These are phyloP conservation scores for Panorpa germanica DNA, from an alignment of 2,888 invertebrate species.

Conservation along the genomic window DNA sequence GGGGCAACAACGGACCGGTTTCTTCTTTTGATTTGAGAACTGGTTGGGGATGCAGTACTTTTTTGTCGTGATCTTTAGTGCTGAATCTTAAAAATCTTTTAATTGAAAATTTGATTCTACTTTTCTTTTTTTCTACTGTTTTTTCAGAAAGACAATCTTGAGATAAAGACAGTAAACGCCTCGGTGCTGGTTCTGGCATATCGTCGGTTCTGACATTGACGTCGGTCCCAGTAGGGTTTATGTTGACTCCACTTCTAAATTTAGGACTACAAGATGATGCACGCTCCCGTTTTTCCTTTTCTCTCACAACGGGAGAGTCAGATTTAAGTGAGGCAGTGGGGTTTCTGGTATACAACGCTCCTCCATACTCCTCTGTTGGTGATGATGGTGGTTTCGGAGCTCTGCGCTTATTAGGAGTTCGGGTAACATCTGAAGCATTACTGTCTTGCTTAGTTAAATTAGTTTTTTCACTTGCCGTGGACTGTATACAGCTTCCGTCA, in stretches of 20 bases:
- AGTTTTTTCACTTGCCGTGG: slow-evolving; percentile 20
- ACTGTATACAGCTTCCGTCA: background rate
- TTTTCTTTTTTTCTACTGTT: slow-evolving; percentile 41
- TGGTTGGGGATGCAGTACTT: slow-evolving; percentile 25
- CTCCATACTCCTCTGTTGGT: slow-evolving; percentile 17
- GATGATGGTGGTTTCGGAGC: slow-evolving; percentile 56
- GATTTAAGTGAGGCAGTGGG: slow-evolving; percentile 32
- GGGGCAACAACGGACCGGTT: slow-evolving; percentile 29
- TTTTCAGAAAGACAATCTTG: slow-evolving; percentile 46
- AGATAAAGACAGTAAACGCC: slow-evolving; percentile 51
- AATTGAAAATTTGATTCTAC: slow-evolving; percentile 54
- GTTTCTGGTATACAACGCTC: slow-evolving; percentile 38
- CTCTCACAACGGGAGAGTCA: slow-evolving; percentile 44
- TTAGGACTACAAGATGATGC: slow-evolving; percentile 42
- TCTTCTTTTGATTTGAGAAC: slow-evolving; percentile 26
- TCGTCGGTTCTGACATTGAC: slow-evolving; percentile 16
- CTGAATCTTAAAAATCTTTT: slow-evolving; percentile 70
- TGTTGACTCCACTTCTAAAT: slow-evolving; percentile 27
- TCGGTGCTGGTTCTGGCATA: slow-evolving; percentile 45
- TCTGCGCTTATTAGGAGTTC: slow-evolving; percentile 45
- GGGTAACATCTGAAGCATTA: slow-evolving; percentile 26
- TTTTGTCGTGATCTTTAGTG: slow-evolving; percentile 47
- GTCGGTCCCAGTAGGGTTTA: slow-evolving; percentile 18
- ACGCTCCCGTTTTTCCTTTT: slow-evolving; percentile 57
- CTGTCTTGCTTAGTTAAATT: slow-evolving; percentile 35